Conservation (phyloP, 2,113 vertebrate genomes). For the Callorhinus ursinus region DNA sequence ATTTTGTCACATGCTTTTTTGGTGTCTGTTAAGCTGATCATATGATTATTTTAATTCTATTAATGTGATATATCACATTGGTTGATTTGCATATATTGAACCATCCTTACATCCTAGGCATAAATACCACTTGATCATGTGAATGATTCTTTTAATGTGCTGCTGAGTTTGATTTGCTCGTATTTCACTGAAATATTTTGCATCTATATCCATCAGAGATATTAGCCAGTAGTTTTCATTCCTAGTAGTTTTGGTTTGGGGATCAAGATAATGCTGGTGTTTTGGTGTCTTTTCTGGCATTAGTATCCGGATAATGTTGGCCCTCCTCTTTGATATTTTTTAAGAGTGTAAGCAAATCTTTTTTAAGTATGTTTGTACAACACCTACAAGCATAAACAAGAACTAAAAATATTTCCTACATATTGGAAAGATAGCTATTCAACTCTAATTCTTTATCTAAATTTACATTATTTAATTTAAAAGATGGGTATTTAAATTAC, state of each 20-base stretch:
- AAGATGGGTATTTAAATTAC: neutral
- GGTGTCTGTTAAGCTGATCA: neutral
- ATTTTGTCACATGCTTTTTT: neutral
- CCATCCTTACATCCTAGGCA: neutral
- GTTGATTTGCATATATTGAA: neutral
- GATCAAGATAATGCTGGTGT: neutral
- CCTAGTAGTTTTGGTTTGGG: neutral
- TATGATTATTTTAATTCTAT: neutral
- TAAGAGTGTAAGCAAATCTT: slow-evolving; percentile 63
- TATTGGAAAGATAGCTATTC: neutral
- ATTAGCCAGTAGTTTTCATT: neutral
- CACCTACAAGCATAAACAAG: neutral
- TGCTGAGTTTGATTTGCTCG: neutral
- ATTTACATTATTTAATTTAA: slow-evolving; percentile 9
- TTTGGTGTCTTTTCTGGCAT: neutral
- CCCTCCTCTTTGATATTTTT: neutral
- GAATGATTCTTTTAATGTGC: neutral
- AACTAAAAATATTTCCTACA: neutral
- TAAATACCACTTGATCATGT: neutral
- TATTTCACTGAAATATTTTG: neutral
- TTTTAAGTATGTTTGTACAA: neutral
- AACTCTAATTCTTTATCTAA: neutral
- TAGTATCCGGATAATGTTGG: neutral
- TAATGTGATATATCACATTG: neutral
- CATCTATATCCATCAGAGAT: neutral